Conservation (phyloP, 2,888 invertebrate species). For the Schizotus pectinicornis region DNA sequence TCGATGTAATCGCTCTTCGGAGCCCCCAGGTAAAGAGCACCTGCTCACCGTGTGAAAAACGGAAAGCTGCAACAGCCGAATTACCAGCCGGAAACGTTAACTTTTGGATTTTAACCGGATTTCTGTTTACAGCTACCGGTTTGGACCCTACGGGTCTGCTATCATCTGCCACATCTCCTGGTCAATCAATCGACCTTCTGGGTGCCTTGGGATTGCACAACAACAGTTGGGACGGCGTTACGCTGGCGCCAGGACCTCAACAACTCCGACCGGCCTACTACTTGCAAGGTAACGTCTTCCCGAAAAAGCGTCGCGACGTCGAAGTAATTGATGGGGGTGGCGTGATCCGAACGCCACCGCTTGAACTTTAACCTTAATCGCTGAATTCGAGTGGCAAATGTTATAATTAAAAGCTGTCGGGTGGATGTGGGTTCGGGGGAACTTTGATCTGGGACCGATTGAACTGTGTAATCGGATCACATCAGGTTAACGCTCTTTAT, state of each 20-base stretch:
- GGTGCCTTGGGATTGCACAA: conserved; percentile 81
- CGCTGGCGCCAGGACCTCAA: conserved; percentile 68
- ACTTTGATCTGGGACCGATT: conserved; percentile 35
- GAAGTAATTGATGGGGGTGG: background rate
- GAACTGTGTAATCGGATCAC: conserved; percentile 39
- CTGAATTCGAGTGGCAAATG: conserved; percentile 1
- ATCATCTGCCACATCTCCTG: conserved; percentile 46
- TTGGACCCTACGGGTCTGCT: conserved; percentile 61
- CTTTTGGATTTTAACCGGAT: background rate
- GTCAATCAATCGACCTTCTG: conserved; percentile 74
- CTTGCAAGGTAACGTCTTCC: conserved; percentile 69
- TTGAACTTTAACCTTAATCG: conserved; percentile 3
- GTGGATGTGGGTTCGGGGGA: conserved; percentile 24
- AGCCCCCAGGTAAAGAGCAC: conserved; percentile 12
- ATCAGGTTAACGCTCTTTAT: conserved; percentile 38
- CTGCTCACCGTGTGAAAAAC: conserved; percentile 21
- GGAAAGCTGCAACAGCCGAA: conserved; percentile 10
- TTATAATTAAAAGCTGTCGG: conserved; percentile 30
- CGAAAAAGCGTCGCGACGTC: background rate
- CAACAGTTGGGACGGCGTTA: conserved; percentile 74
- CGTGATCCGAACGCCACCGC: background rate
- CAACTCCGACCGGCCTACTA: conserved; percentile 75
- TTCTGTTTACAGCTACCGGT: conserved; percentile 61
- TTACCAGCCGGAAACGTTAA: no score
- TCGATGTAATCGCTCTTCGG: conserved; percentile 9